Evolutionary conservation across 2,797 vertebrate species (phyloP).

Genomic region (Coluber constrictor): DNA sequence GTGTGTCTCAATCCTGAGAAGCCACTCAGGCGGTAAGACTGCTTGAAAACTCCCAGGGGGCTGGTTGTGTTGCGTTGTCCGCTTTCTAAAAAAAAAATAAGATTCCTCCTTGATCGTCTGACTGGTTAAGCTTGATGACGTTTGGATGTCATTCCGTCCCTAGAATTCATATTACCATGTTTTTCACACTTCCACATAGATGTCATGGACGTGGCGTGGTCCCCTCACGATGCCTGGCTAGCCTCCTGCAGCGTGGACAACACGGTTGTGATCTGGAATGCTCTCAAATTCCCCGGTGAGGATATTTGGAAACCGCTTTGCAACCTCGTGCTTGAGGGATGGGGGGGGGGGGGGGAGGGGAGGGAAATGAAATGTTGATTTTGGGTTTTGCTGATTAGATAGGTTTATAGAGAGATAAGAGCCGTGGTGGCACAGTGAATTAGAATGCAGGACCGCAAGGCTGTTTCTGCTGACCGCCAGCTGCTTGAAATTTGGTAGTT

Average conservation of each 20-base stretch:
- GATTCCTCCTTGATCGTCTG: neutral
- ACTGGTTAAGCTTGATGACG: neutral
- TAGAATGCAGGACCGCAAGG: too few relatives aligned
- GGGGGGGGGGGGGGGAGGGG: accelerated
- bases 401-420: too few relatives aligned
- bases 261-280: constrained; percentile 98
- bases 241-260: constrained; percentile 98
- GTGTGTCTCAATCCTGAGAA: constrained; percentile 93
- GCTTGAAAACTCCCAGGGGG: neutral
- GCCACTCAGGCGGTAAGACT: constrained; percentile 91
- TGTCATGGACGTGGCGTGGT: constrained; percentile 99
- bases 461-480: too few relatives aligned
- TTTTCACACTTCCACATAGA: constrained; percentile 71
- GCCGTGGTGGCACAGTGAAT: too few relatives aligned
- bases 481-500: too few relatives aligned
- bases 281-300: constrained; percentile 94
- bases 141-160: neutral
- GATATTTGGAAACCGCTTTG: neutral
- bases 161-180: too few relatives aligned
- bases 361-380: neutral
- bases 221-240: constrained; percentile 94
- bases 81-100: neutral
- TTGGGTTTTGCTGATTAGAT: neutral
- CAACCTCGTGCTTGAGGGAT: neutral
- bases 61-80: neutral